Evolutionary conservation across 2,113 vertebrate genomes (phyloP), one percentile per base, ranked within the genome.

Genomic region (Callionymus lyra): DNA sequence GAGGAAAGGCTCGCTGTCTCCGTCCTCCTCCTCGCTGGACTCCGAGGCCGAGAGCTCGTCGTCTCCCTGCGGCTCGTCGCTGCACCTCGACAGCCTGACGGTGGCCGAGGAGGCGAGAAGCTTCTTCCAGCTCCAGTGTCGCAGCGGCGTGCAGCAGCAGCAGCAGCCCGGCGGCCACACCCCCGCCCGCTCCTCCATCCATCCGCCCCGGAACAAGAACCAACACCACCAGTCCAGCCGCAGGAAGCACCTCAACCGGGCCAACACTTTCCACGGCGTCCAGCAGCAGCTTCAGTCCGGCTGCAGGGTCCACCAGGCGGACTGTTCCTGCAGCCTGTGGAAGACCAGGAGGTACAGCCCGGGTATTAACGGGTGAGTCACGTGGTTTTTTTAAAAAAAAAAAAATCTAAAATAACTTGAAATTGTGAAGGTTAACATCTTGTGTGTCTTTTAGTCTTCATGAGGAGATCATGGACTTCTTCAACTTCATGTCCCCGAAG

Each of bases 381-480:
- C 21, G 21, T 8, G 21, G 4, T 8, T 8, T 8, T 27, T 8
- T n/a, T n/a, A n/a, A n/a, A n/a, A n/a, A n/a, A n/a, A n/a, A n/a
- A n/a, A n/a, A n/a, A n/a, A n/a, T n/a, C n/a, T n/a, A n/a, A n/a
- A n/a, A n/a, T n/a, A n/a, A n/a, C 21, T 27, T 27, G 21, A 27
- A 8, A 4, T 16, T 35, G 11, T 12, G 13, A 6, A 1, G 6
- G 9, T 34, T 21, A 8, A 27, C 21, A 2, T 8, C 8, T 47
- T 13, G 19, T 5, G 18, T 12, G 13, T 19, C n/a, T 10, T 31
- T 6, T 16, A 98, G 94, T 32, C 86, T 98, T 2, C 94, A 98
- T 49, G 94, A 98, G 74, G 94, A 98, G 80, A 95, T 98, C 41
- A 75, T 95, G 63, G 94, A 98, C 63, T 98, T 98, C 44, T 97